Conservation (phyloP, 64 coral and sea anemone species). For the Montipora efflorescens region DNA sequence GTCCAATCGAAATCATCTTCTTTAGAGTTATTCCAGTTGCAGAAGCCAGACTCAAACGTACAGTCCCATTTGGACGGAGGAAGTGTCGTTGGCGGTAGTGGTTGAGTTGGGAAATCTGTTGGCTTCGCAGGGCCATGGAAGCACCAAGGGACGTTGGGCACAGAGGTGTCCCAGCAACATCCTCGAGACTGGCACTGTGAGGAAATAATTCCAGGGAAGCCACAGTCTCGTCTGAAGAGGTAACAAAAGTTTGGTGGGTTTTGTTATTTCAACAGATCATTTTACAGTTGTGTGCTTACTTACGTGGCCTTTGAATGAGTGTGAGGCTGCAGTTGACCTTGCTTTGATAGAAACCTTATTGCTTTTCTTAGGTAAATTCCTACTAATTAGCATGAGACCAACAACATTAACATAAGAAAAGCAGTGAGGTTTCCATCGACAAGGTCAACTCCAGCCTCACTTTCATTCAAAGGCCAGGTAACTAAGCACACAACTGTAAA, state of each 20-base stretch:
- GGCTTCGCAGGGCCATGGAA: conserved; percentile 86
- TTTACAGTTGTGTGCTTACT: too few relatives aligned
- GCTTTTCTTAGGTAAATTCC: too few relatives aligned
- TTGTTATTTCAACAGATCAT: neutral
- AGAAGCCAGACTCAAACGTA: conserved; percentile 73
- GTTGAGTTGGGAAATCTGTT: conserved; percentile 85
- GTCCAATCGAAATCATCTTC: conserved; percentile 89
- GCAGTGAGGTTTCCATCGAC: too few relatives aligned
- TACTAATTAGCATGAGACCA: too few relatives aligned
- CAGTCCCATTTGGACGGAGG: conserved; percentile 93
- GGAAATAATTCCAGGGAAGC: conserved; percentile 70
- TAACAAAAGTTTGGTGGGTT: neutral
- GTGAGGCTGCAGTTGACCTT: too few relatives aligned
- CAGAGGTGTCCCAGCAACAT: conserved; percentile 91
- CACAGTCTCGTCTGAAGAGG: conserved; percentile 72
- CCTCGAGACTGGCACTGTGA: conserved; percentile 66
- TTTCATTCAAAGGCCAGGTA: too few relatives aligned
- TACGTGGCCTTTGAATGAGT: too few relatives aligned
- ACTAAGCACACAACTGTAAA: too few relatives aligned
- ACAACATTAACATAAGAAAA: too few relatives aligned
- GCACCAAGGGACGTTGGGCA: conserved; percentile 90
- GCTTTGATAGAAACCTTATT: too few relatives aligned
- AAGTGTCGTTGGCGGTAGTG: conserved; percentile 74
- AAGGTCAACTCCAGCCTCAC: too few relatives aligned
- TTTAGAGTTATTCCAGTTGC: conserved; percentile 92